Conservation (phyloP, 1,140 invertebrate species). For the Bradynema listronoti region DNA sequence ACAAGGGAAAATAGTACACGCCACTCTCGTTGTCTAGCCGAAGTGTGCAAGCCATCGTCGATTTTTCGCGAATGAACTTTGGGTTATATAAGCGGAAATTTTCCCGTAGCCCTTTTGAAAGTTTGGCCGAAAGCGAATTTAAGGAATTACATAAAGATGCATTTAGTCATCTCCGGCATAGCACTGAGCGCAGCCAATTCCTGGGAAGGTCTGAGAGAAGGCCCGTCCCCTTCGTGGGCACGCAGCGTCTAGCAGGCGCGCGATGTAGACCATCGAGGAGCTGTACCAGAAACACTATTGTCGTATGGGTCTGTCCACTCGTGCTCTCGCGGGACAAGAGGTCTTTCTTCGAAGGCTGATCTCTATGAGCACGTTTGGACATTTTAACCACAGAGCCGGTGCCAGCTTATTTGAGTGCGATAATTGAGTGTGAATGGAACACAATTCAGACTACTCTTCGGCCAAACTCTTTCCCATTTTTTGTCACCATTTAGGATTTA, state of each 20-base stretch:
- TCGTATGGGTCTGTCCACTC: constrained; percentile 7
- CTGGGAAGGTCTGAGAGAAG: constrained; percentile 30
- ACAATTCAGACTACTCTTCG: constrained; percentile 28
- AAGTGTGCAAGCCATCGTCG: no score
- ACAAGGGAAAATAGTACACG: no score
- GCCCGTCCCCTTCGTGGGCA: constrained; percentile 10
- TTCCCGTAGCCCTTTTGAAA: no score
- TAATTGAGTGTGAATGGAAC: constrained; percentile 12
- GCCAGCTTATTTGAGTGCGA: constrained; percentile 29
- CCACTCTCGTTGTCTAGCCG: no score
- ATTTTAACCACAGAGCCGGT: constrained; percentile 26
- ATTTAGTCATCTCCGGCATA: no score
- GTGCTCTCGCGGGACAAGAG: constrained; percentile 12
- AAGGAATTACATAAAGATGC: constrained; percentile 11
- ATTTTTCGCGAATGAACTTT: no score
- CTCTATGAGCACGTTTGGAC: neutral
- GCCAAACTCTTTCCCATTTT: no score
- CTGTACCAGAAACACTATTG: constrained; percentile 22
- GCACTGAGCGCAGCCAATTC: constrained; percentile 14
- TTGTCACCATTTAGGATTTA: no score
- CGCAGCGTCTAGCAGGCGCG: constrained; percentile 22
- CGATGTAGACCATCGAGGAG: constrained; percentile 17
- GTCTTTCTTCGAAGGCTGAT: constrained; percentile 1
- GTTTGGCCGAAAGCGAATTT: constrained; percentile 1
- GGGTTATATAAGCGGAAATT: no score